Evolutionary conservation across 2,797 vertebrate species (phyloP), one percentile per base, ranked within the genome.

Genomic region (Peromyscus nudipes): DNA sequence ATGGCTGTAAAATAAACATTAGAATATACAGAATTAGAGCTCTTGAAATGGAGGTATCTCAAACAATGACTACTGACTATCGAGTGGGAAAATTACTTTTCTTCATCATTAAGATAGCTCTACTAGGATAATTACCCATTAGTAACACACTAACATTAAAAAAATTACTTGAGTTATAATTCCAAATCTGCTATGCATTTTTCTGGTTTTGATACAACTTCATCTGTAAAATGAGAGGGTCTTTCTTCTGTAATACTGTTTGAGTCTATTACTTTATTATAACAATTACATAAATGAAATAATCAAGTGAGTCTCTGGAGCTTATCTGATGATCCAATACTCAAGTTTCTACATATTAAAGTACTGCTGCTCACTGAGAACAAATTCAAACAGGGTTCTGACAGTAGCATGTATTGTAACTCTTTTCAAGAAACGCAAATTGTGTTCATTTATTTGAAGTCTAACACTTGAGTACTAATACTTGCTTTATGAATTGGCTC

Each of bases 1-100:
- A 99, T 73, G 99, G 99, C 99, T 99, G 98, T 9, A 98, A 99
- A 69, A 98, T 16, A 99, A 97, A 91, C 80, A 92, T 98, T 92
- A 98, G 25, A 97, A 96, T 89, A 60, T 1, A 94, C 14, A 92
- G 4, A 89, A 97, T 98, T 97, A 97, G 91, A 97, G 37, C 71
- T 43, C 76, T 95, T 81, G 85, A 95, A 93, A 92, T 49, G 31
- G 57, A 95, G 40, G 96, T 19, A 91, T n/a, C 6, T 9, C 90
- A 46, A 96, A 75, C 62, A 95, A 83, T 12, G 11, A 60, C 84
- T 92, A 94, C 11, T 52, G 46, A 87, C 6, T 31, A 89, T 34
- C 57, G 93, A 84, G 7, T 85, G 6, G 43, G 34, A 67, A 90
- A 97, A 95, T 71, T 7, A 62, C 23, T 75, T 84, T 79, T 90